Base-by-base conservation (phyloP, 2,888 invertebrate species). In the Venusia cambrica region DNA sequence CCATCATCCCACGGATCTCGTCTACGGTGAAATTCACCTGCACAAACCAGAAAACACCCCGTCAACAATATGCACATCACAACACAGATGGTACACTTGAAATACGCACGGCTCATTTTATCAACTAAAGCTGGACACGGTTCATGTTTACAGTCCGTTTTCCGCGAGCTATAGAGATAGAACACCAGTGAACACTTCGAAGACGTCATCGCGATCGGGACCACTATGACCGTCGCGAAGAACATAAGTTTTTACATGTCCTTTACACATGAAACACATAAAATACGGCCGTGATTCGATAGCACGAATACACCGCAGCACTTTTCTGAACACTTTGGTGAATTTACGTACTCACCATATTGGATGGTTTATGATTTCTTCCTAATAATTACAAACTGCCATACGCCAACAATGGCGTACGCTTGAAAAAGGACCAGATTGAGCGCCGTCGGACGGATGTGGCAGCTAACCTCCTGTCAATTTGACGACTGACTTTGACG, bases 1-100 rank as follows among this genome's bases (percentile, higher is more conserved):
- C 99, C 99, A 99, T 99, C 94, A 99, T 97, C 81, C 74, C 90
- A 89, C 99, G 96, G 91, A 99, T 99, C 91, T 99, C 98, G 91
- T 99, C 99, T 89, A 99, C 97, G 57, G 99, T 99, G 89, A 99
- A 99, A 93, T 99, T 99, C 93, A 99, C 99, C 99, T 99, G 81
- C 53, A 60, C 66, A 81, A 73, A 80, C 62, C 65, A 73, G 61
- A 73, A 73, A 70, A 72, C 57, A 63, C 42, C 52, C 47, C 51
- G 51, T 78, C 60, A 78, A 64, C 70, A 73, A 74, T 45, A 48
- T 54, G 55, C 52, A 52, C 44, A 63, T 54, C 68, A 70, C 63
- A 71, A 70, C 75, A 74, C 73, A 73, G 69, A 71, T 68, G 65
- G 58, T 51, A 51, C 44, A 66, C 57, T 62, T 59, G 41, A 58